These are phyloP conservation scores for Myotis findleyi DNA, from an alignment of 2,797 vertebrate genomes.

Conservation along the genomic window DNA sequence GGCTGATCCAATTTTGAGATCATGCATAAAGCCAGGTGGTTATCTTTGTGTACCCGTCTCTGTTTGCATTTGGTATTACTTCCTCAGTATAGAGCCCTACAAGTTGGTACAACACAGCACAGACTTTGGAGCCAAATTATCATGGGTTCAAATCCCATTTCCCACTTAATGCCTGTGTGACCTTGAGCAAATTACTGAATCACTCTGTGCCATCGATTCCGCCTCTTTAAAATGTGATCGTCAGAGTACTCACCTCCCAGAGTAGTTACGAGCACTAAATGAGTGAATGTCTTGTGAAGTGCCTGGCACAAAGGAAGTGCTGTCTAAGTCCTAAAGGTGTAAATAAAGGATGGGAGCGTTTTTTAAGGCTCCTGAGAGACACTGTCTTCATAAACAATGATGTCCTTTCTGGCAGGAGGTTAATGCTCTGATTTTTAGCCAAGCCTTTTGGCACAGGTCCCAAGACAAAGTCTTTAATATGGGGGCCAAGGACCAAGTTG, in stretches of 20 bases:
- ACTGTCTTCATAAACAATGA: neutral
- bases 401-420: neutral
- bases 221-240: neutral
- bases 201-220: neutral
- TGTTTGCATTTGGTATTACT: constrained; percentile 10
- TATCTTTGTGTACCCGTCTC: neutral
- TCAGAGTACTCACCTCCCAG: neutral
- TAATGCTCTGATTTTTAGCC: neutral
- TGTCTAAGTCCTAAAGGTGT: neutral
- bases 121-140: neutral
- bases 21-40: neutral
- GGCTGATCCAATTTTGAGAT: neutral
- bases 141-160: neutral
- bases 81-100: neutral
- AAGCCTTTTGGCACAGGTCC: neutral
- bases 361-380: neutral
- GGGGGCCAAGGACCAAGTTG: neutral
- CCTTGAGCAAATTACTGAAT: neutral
- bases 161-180: neutral
- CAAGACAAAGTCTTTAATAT: neutral
- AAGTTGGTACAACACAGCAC: neutral
- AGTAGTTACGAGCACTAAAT: neutral
- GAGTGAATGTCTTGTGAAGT: neutral
- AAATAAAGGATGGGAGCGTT: neutral
- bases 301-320: neutral